These are phyloP conservation scores for Glaucopsyche alexis DNA, from an alignment of 2,888 invertebrate species.

Conservation along the genomic window DNA sequence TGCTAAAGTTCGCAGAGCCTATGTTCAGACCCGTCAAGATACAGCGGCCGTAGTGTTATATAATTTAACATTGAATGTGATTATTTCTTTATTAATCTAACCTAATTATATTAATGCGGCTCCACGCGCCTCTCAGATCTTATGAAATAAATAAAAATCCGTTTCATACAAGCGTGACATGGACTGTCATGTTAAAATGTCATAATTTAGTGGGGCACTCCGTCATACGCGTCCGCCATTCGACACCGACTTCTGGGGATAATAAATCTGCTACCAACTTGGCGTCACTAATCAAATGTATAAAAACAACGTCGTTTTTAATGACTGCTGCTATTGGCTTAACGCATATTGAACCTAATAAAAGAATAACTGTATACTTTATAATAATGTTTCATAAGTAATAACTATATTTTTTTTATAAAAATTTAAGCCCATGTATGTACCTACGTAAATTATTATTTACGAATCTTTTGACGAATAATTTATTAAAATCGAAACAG, in stretches of 20 bases:
- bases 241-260: conserved; percentile 64
- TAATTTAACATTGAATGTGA: background rate
- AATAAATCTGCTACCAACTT: conserved; percentile 67
- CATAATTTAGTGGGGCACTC: conserved; percentile 72
- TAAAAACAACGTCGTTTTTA: conserved; percentile 67
- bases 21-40: too few relatives aligned
- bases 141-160: conserved; percentile 45
- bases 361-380: background rate
- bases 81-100: background rate
- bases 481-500: too few relatives aligned
- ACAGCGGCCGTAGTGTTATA: too few relatives aligned
- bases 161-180: conserved; percentile 58
- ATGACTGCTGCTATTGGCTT: conserved; percentile 37
- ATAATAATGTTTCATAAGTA: background rate
- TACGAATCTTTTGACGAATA: too few relatives aligned
- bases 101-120: background rate
- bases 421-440: too few relatives aligned
- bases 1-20: too few relatives aligned
- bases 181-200: conserved; percentile 72
- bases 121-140: background rate
- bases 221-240: conserved; percentile 68
- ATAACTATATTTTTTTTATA: too few relatives aligned
- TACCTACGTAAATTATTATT: too few relatives aligned
- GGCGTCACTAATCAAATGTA: conserved; percentile 69
- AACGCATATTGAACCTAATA: background rate